Evolutionary conservation across 2,888 invertebrate species (phyloP).

Genomic region (Idaea straminata): DNA sequence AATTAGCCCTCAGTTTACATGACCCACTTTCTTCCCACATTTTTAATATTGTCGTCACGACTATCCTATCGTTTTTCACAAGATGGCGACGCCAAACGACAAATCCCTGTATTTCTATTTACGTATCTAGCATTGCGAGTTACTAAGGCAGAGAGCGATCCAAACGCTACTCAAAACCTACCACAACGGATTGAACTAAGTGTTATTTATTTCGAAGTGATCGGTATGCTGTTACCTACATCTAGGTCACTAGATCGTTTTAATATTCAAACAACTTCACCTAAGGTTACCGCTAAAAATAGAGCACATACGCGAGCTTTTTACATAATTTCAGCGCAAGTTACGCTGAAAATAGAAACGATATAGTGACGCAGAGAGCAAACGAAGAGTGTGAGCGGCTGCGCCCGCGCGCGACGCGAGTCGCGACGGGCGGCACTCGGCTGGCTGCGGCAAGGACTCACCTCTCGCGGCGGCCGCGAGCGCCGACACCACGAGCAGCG

Average conservation of each 20-base stretch:
- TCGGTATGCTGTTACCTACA: slow-evolving; percentile 23
- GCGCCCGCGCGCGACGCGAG: slow-evolving; percentile 39
- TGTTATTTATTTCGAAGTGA: slow-evolving; percentile 3
- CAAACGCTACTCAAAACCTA: not conserved
- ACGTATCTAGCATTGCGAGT: slow-evolving; percentile 70
- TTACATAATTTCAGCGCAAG: slow-evolving; percentile 81
- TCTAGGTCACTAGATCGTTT: slow-evolving; percentile 63
- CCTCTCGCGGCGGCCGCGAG: slow-evolving; percentile 70
- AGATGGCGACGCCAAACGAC: slow-evolving; percentile 78
- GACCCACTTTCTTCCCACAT: slow-evolving; percentile 63
- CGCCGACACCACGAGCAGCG: slow-evolving; percentile 67
- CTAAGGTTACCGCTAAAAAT: slow-evolving; percentile 77
- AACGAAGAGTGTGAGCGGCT: slow-evolving; percentile 37
- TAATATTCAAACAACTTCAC: slow-evolving; percentile 58
- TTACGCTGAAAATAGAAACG: slow-evolving; percentile 75
- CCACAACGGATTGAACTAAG: slow-evolving; percentile 5
- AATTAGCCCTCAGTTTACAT: slow-evolving; percentile 18
- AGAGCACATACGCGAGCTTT: slow-evolving; percentile 76
- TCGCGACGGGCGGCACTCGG: slow-evolving; percentile 4
- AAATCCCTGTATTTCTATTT: slow-evolving; percentile 80
- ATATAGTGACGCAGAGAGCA: slow-evolving; percentile 68
- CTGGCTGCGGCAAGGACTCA: slow-evolving; percentile 52
- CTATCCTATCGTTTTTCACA: slow-evolving; percentile 79
- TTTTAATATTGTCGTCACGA: slow-evolving; percentile 68
- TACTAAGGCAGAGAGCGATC: slow-evolving; percentile 40